Percentiles rank a stretch among this genome's conserved stretches.
These are phyloP conservation scores for Platerodrilus igneus DNA, from an alignment of 2,888 invertebrate species.

Conservation along the genomic window DNA sequence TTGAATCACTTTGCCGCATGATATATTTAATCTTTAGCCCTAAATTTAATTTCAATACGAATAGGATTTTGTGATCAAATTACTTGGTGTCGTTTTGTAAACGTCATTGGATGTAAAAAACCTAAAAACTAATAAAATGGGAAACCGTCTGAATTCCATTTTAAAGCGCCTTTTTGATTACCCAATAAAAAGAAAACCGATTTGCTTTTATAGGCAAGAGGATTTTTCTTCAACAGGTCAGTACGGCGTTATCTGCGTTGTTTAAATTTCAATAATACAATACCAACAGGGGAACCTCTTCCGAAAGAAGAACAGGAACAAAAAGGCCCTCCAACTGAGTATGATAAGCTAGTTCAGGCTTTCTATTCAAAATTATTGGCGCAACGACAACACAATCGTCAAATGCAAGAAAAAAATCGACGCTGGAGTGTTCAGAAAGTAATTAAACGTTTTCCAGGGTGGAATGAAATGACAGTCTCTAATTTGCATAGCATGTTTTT, in stretches of 20 bases:
- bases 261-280: neutral
- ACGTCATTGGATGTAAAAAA: too few species aligned
- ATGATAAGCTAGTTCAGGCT: conserved; percentile 52
- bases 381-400: conserved; percentile 51
- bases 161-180: conserved; percentile 53
- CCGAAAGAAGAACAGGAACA: conserved; percentile 31
- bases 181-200: conserved; percentile 56
- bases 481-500: conserved; percentile 56
- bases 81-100: too few species aligned
- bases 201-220: conserved; percentile 56
- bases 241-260: too few species aligned
- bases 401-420: conserved; percentile 54
- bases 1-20: too few species aligned
- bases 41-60: too few species aligned
- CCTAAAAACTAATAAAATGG: conserved; percentile 43
- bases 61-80: too few species aligned
- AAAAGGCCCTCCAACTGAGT: conserved; percentile 47
- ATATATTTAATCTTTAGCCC: too few species aligned
- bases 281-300: conserved; percentile 31
- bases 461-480: conserved; percentile 56
- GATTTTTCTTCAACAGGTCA: conserved; percentile 57
- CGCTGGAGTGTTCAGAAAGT: conserved; percentile 54
- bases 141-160: conserved; percentile 48
- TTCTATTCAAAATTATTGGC: conserved; percentile 53
- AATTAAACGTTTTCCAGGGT: conserved; percentile 52